Conservation (phyloP, 1,140 invertebrate species). For the Mesaphorura yosii region DNA sequence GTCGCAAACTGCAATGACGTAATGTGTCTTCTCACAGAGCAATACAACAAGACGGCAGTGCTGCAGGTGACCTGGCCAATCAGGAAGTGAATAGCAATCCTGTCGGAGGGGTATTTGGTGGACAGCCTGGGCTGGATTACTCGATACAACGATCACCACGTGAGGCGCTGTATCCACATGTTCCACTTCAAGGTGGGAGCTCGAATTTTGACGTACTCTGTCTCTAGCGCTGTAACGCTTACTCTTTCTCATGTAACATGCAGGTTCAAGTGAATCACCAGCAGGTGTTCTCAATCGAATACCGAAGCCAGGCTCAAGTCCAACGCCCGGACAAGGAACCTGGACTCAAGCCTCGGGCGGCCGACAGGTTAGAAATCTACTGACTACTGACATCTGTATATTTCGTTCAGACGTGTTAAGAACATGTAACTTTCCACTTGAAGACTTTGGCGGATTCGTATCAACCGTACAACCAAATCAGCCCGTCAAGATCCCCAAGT, state of each 20-base stretch:
- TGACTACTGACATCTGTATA: neutral
- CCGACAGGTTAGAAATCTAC: slow-evolving; percentile 33
- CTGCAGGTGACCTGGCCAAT: slow-evolving; percentile 30
- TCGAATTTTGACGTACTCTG: neutral
- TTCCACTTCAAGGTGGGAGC: neutral
- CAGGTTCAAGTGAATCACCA: slow-evolving; percentile 33
- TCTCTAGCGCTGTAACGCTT: neutral
- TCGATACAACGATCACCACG: slow-evolving; percentile 47
- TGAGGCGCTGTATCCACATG: slow-evolving; percentile 36
- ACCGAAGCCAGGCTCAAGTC: slow-evolving; percentile 53
- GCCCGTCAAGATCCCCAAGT: slow-evolving; percentile 63
- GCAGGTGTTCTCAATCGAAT: slow-evolving; percentile 47
- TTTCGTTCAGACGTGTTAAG: neutral
- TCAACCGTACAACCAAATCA: slow-evolving; percentile 58
- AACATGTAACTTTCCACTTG: no score
- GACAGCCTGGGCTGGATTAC: slow-evolving; percentile 60
- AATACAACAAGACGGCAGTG: slow-evolving; percentile 31
- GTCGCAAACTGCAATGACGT: no score
- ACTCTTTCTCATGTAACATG: slow-evolving; percentile 32
- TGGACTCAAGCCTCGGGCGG: slow-evolving; percentile 40
- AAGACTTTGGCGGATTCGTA: no score
- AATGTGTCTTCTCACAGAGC: slow-evolving; percentile 23
- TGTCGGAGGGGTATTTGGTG: slow-evolving; percentile 19
- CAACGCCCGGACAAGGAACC: slow-evolving; percentile 51
- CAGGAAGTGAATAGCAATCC: slow-evolving; percentile 23